phyloP scores from a whole-genome alignment of 2,888 invertebrate genomes.

The Dione juno region DNA sequence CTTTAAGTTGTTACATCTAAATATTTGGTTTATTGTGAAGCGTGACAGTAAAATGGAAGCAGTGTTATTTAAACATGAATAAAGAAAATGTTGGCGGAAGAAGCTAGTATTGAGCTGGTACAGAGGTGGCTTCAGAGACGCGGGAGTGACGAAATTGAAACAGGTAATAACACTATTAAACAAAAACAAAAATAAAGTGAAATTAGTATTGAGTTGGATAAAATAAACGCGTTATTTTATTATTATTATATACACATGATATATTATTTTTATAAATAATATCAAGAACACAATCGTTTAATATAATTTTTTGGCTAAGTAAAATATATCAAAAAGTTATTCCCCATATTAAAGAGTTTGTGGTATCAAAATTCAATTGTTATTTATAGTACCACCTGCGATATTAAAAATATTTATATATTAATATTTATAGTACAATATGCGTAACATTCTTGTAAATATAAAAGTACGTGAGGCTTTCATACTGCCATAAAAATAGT shows the following conservation, averaged over 20 bases:
- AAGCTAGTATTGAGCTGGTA: slow-evolving; percentile 77
- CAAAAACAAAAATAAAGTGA: too few relatives aligned
- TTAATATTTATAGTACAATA: slow-evolving; percentile 1
- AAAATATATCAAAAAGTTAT: too few relatives aligned
- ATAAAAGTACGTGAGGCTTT: slow-evolving; percentile 20
- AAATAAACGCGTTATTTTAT: too few relatives aligned
- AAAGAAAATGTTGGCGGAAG: slow-evolving; percentile 77
- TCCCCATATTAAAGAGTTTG: too few relatives aligned
- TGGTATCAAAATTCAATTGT: neutral
- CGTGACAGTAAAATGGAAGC: slow-evolving; percentile 34
- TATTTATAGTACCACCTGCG: neutral
- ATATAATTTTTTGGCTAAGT: too few relatives aligned
- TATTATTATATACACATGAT: too few relatives aligned
- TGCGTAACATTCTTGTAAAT: slow-evolving; percentile 13
- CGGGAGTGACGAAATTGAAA: slow-evolving; percentile 69
- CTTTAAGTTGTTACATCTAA: slow-evolving; percentile 11
- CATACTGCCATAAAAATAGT: slow-evolving; percentile 22
- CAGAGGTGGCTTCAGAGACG: slow-evolving; percentile 75
- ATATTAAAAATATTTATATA: neutral
- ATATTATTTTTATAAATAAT: too few relatives aligned
- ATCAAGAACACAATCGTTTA: too few relatives aligned
- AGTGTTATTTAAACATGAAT: slow-evolving; percentile 59
- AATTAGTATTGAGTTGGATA: too few relatives aligned
- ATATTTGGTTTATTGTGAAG: slow-evolving; percentile 19
- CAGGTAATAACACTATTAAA: slow-evolving; percentile 53